Conservation (phyloP, 2,888 invertebrate genomes). For the Erebia ligea region DNA sequence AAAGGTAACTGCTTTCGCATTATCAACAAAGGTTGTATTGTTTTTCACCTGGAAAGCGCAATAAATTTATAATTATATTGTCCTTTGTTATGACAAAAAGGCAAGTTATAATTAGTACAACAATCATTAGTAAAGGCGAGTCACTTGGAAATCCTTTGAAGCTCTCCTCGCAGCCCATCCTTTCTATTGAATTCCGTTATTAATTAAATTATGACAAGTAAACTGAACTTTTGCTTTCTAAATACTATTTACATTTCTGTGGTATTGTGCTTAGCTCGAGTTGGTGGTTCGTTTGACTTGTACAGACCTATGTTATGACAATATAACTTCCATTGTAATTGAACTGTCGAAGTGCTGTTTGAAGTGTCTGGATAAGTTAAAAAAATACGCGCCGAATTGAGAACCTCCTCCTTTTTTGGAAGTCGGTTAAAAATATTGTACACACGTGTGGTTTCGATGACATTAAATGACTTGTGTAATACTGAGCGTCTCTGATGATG, state of each 20-base stretch:
- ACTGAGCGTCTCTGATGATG: too few species aligned
- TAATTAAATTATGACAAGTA: conserved; percentile 2
- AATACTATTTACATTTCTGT: not conserved
- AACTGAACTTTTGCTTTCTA: not conserved
- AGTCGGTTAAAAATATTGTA: too few species aligned
- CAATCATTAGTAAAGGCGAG: conserved; percentile 2
- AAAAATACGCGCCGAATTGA: too few species aligned
- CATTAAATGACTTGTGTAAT: too few species aligned
- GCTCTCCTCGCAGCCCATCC: not conserved
- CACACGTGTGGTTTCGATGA: too few species aligned
- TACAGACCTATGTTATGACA: too few species aligned
- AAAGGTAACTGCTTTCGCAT: conserved; percentile 1
- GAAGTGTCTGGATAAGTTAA: too few species aligned
- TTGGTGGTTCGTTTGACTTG: not conserved
- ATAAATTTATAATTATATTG: conserved; percentile 14
- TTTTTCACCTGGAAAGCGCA: conserved; percentile 3
- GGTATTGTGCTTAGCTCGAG: not conserved
- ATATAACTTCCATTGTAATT: too few species aligned
- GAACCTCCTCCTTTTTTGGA: too few species aligned
- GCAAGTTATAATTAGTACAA: conserved; percentile 11
- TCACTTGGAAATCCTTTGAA: conserved; percentile 3
- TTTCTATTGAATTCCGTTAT: conserved; percentile 3
- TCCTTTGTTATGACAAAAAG: not conserved
- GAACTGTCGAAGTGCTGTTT: too few species aligned
- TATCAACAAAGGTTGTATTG: not conserved